A percentile compares a stretch with the other conserved stretches of the same genome.
Evolutionary conservation across 35 echinoderm and acorn worm genomes (phyloP).

Genomic region (Strongylocentrotus purpuratus): DNA sequence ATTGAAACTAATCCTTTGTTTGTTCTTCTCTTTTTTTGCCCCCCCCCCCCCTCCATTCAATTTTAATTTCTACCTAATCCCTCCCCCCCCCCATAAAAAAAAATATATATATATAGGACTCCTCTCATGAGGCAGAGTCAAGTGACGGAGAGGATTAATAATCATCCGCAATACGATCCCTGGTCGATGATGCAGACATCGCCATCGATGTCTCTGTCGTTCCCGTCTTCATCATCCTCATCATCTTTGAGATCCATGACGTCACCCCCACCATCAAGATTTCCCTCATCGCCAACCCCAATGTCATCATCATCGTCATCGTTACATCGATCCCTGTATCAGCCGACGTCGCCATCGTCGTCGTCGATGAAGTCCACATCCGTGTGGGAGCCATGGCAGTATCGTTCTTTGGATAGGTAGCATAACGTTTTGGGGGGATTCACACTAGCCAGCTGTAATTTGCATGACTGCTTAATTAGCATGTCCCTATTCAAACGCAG

Average conservation of each 20-base stretch:
- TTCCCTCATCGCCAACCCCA: background rate
- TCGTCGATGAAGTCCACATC: background rate
- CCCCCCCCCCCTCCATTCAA: background rate
- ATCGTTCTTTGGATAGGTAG: background rate
- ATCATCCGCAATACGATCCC: background rate
- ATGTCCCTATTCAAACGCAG: too few species aligned
- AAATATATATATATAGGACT: background rate
- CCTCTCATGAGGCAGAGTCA: background rate
- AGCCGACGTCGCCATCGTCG: background rate
- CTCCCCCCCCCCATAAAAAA: background rate
- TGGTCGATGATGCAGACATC: background rate
- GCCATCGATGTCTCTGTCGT: background rate
- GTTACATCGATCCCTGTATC: background rate
- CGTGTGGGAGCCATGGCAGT: background rate
- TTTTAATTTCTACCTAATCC: background rate
- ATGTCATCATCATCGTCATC: background rate
- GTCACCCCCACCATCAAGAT: background rate
- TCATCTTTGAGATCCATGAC: background rate
- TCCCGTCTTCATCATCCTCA: background rate
- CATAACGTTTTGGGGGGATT: background rate
- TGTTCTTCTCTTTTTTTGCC: background rate
- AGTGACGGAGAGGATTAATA: background rate
- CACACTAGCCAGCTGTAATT: too few species aligned
- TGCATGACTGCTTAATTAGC: too few species aligned
- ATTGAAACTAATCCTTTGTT: background rate